A percentile compares a stretch with the other conserved stretches of the same genome.
Conservation (phyloP, 2,797 vertebrate species). For the Adelosebastes latens region DNA sequence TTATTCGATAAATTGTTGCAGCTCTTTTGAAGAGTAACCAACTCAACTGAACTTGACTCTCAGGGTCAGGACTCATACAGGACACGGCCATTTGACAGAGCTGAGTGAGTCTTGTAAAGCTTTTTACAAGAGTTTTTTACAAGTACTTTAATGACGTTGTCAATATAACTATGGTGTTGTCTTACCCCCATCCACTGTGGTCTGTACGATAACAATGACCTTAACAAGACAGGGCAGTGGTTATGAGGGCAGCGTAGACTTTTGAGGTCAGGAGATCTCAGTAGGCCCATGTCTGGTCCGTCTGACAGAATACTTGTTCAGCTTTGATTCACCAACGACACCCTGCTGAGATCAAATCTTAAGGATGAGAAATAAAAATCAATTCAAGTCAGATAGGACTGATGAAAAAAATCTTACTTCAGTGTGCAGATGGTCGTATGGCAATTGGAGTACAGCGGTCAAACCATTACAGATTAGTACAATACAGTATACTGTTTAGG, state of each 20-base stretch:
- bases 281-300: background rate
- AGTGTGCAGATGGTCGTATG: background rate
- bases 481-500: background rate
- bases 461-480: background rate
- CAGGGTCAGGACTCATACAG: constrained; percentile 42
- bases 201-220: constrained; percentile 35
- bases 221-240: constrained; percentile 29
- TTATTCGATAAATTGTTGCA: accelerated
- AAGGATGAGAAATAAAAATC: background rate
- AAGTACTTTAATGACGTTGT: constrained; percentile 63
- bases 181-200: constrained; percentile 35
- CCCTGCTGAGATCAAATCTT: background rate
- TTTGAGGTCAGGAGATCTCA: constrained; percentile 10
- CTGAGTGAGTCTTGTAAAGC: constrained; percentile 51
- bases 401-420: background rate
- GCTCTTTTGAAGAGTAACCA: constrained; percentile 16
- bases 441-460: background rate
- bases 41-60: constrained; percentile 25
- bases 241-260: constrained; percentile 20
- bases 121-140: constrained; percentile 72
- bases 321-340: background rate
- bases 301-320: background rate
- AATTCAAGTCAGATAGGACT: background rate
- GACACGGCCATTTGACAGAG: background rate
- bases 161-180: constrained; percentile 56